Evolutionary conservation across 1,140 invertebrate genomes (phyloP), one percentile per base, ranked within the genome.

Genomic region (Diabrotica undecimpunctata): DNA sequence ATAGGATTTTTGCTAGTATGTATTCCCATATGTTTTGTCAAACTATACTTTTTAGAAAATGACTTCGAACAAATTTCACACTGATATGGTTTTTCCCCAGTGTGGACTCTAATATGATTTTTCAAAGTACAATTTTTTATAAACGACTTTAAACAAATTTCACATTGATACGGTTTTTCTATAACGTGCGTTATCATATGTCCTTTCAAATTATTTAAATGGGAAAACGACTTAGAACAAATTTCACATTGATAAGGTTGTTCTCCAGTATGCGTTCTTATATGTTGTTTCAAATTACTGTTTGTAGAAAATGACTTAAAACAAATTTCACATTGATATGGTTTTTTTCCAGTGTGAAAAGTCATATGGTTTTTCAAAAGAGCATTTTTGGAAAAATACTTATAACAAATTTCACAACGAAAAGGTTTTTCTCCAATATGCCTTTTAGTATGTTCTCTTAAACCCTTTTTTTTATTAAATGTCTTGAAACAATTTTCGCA

Each of bases 361-460:
- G 25, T 25, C 25, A 25, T 25, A 4, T 25, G 25, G 25, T 25
- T 2, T 25, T 25, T 25, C 25, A 25, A 25, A 25, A 25, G 4
- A 4, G 25, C 70, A n/a, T 59, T 64, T 52, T 65, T 66, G n/a
- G 70, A 83, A 71, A 85, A 84, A 10, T 75, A 72, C 54, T 81
- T 79, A 3, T 79, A 74, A 72, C 85, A 87, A 35, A 83, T 72
- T 61, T 79, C 79, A 70, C 86, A 87, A 62, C 75, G 76, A 70
- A 82, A 85, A 7, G 85, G 84, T 54, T 82, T 76, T 73, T 86
- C 83, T 6, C 83, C 76, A 7, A 77, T 79, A 58, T 83, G 80
- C 46, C 71, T 74, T 56, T 71, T 80, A 76, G 83, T 78, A 67
- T 84, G 83, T 10, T 79, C 69, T 13, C 77, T 79, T 61, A 69